Conservation (phyloP, 2,797 vertebrate genomes). For the Alcedo quadribrachys region DNA sequence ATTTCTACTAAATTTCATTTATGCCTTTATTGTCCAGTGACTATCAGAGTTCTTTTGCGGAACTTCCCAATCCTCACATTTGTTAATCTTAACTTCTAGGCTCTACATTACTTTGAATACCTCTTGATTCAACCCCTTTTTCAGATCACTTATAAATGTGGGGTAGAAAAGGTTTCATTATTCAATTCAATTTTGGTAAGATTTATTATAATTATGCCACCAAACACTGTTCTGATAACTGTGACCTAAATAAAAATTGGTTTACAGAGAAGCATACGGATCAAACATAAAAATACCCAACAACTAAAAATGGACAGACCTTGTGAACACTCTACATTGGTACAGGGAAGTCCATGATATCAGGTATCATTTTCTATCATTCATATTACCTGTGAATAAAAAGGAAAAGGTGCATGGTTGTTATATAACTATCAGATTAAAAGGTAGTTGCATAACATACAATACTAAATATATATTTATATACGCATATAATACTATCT, state of each 20-base stretch:
- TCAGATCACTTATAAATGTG: background rate
- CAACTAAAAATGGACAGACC: background rate
- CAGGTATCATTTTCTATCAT: background rate
- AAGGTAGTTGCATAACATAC: background rate
- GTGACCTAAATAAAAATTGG: background rate
- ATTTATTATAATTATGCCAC: background rate
- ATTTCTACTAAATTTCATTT: background rate
- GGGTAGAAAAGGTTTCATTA: background rate
- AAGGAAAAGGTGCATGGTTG: background rate
- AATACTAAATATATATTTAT: too few species aligned
- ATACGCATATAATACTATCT: too few species aligned
- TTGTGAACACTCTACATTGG: background rate
- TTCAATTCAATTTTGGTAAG: too few species aligned
- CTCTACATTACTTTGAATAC: background rate
- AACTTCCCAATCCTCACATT: background rate
- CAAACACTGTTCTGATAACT: background rate
- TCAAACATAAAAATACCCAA: background rate
- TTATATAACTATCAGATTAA: background rate
- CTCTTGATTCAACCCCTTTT: background rate
- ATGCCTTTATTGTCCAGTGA: background rate
- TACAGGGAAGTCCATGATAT: background rate
- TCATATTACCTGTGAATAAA: background rate
- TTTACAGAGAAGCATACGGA: background rate
- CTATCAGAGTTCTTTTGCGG: background rate
- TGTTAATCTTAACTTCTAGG: background rate